Base-by-base conservation (phyloP, 2,113 vertebrate species). In the Phoxinus phoxinus region DNA sequence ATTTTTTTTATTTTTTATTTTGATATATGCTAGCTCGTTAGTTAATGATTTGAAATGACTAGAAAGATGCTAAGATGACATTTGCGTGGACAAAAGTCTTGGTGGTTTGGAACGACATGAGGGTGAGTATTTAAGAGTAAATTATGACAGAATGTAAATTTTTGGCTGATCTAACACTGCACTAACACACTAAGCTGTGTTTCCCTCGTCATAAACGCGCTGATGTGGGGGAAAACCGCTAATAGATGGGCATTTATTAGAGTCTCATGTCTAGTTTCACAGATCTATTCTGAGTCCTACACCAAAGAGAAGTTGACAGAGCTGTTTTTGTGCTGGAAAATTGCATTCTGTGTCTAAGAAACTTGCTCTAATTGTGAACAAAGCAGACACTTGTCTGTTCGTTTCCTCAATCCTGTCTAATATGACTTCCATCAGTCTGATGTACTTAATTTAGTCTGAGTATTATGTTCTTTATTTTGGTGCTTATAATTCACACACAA, bases 181-280 rank as follows among this genome's bases (percentile, higher is more conserved):
- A n/a, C n/a, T n/a, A n/a, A n/a, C n/a, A n/a, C n/a, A n/a, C n/a
- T n/a, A n/a, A 12, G 65, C 32, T 35, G 35, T 9, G 3, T 41
- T 41, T 71, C 9, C 67, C 4, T 41, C 17, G 1, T 53, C 7
- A 51, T 19, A 75, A 51, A 17, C 76, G 35, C 6, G 21, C 27
- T 41, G 21, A 58, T 41, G 12, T 13, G 6, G 23, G 56, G 35
- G 15, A 25, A n/a, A 37, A 79, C 41, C 0, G 3, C n/a, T 80
- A 44, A 63, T 80, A 61, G 8, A 61, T 76, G 74, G 74, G 74
- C 74, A 78, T 58, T 56, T 80, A 44, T 61, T 61, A 44, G 21
- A 63, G 32, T 63, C 35, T 63, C 56, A 44, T 80, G 77, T 63
- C 77, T 80, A 41, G 25, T 35, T 58, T 44, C 58, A 80, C 58